These are phyloP conservation scores for Ooceraea biroi DNA, from an alignment of 1,140 invertebrate genomes.

Conservation along the genomic window DNA sequence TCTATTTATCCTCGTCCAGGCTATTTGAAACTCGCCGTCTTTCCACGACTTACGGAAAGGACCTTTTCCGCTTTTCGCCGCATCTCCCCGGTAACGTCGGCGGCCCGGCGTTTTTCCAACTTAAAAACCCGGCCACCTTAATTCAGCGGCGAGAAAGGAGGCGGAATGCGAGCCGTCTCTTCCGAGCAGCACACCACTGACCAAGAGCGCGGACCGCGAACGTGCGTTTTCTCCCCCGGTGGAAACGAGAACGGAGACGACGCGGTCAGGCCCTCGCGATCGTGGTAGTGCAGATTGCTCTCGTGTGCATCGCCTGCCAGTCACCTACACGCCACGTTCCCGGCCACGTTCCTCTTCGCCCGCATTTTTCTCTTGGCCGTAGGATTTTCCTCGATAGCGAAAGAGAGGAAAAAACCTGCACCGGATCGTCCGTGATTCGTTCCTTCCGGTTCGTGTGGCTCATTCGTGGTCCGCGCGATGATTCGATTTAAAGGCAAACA, in stretches of 20 bases:
- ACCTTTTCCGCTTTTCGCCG: too few relatives aligned
- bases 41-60: neutral
- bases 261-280: constrained; percentile 21
- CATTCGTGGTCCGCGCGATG: constrained; percentile 25
- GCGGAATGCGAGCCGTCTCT: constrained; percentile 31
- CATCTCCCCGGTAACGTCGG: neutral
- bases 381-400: constrained; percentile 55
- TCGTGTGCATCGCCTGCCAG: constrained; percentile 47
- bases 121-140: constrained; percentile 19
- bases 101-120: neutral
- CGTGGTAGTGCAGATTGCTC: constrained; percentile 57
- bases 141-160: constrained; percentile 21
- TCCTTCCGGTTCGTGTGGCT: constrained; percentile 28
- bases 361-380: constrained; percentile 45
- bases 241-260: constrained; percentile 48
- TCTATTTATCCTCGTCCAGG: too few relatives aligned
- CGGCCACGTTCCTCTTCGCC: constrained; percentile 4
- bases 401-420: constrained; percentile 12
- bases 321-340: constrained; percentile 53
- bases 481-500: neutral
- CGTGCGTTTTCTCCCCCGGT: constrained; percentile 43
- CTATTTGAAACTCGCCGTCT: neutral
- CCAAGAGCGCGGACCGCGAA: constrained; percentile 54
- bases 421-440: constrained; percentile 26
- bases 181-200: constrained; percentile 37